Evolutionary conservation across 2,888 invertebrate species (phyloP).

Genomic region (Byasa hedistus): DNA sequence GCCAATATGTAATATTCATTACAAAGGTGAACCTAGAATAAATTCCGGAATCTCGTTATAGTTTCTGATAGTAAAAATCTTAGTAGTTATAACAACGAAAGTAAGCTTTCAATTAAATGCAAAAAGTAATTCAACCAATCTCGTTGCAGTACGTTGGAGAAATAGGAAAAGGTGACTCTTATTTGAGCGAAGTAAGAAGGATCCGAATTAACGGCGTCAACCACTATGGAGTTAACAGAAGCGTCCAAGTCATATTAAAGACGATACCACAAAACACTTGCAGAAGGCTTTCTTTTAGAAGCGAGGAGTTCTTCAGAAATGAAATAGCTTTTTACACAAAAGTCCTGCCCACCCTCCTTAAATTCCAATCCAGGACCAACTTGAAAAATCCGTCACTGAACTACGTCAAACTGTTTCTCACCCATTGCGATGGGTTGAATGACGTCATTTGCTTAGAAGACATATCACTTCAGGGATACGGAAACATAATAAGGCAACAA

Average conservation of each 20-base stretch:
- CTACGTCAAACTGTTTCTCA: conserved; percentile 68
- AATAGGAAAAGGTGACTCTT: conserved; percentile 84
- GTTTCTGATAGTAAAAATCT: too few species aligned
- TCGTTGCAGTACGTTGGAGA: conserved; percentile 62
- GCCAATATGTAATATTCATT: too few species aligned
- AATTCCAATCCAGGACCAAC: conserved; percentile 62
- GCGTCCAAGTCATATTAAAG: conserved; percentile 82
- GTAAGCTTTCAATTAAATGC: too few species aligned
- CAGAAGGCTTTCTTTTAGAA: conserved; percentile 82
- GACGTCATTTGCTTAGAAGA: conserved; percentile 81
- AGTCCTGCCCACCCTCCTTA: conserved; percentile 68
- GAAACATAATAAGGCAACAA: conserved; percentile 66
- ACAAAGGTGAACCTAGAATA: too few species aligned
- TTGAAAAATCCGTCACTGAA: conserved; percentile 72
- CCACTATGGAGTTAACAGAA: conserved; percentile 42
- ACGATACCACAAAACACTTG: conserved; percentile 82
- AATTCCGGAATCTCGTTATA: too few species aligned
- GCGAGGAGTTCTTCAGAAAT: conserved; percentile 84
- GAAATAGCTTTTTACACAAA: conserved; percentile 84
- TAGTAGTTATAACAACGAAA: too few species aligned
- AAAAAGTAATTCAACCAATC: too few species aligned
- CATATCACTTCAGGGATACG: conserved; percentile 65
- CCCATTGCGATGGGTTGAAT: conserved; percentile 72
- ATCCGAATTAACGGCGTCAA: conserved; percentile 76
- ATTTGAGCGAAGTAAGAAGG: conserved; percentile 82